These are phyloP conservation scores for Thaleichthys pacificus DNA, from an alignment of 2,797 vertebrate species.

Conservation along the genomic window DNA sequence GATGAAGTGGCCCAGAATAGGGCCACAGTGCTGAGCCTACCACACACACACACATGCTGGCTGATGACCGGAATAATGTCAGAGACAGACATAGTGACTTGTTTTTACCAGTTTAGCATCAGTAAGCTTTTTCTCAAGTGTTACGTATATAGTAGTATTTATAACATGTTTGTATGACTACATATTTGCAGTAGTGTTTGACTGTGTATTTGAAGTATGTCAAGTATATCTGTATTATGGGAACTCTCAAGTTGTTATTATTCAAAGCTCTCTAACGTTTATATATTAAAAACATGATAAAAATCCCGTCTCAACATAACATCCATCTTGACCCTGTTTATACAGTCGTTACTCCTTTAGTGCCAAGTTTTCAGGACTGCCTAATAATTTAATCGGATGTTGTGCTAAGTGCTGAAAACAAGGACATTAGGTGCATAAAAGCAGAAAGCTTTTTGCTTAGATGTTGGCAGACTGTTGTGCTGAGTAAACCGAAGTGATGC, in stretches of 20 bases:
- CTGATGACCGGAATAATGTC: conserved; percentile 17
- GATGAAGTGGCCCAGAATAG: conserved; percentile 33
- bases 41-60: conserved; percentile 6
- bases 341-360: neutral
- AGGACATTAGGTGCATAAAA: conserved; percentile 33
- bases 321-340: neutral
- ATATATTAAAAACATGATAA: no score
- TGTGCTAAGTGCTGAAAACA: conserved; percentile 13
- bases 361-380: no score
- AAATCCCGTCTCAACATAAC: neutral
- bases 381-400: no score
- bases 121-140: neutral
- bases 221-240: neutral
- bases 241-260: neutral
- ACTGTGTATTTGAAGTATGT: no score
- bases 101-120: conserved; percentile 31
- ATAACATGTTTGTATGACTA: no score
- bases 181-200: no score
- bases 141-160: neutral
- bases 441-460: neutral
- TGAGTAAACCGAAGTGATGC: conserved; percentile 47
- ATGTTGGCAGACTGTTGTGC: conserved; percentile 44
- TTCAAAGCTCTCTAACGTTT: neutral
- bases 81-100: conserved; percentile 30
- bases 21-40: conserved; percentile 16